Percentiles rank a stretch among this genome's conserved stretches.
Evolutionary conservation across 1,140 invertebrate species (phyloP).

Genomic region (Aphidius gifuensis): DNA sequence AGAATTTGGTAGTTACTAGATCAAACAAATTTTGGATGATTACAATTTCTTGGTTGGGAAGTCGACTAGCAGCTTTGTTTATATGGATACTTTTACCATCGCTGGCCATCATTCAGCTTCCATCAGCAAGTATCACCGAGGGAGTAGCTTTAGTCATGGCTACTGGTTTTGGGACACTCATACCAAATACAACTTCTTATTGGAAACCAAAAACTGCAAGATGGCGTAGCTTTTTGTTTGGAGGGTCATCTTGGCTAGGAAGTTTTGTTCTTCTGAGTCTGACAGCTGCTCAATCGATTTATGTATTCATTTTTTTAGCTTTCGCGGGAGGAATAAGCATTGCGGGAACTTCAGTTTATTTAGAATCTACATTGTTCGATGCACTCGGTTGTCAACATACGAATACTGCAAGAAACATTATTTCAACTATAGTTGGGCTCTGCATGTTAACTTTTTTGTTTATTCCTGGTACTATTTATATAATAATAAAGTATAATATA

Average conservation of each 20-base stretch:
- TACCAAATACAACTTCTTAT: constrained; percentile 29
- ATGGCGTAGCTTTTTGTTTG: constrained; percentile 32
- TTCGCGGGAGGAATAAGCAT: constrained; percentile 32
- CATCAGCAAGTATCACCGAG: constrained; percentile 11
- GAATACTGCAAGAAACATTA: constrained; percentile 24
- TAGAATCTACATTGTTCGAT: constrained; percentile 31
- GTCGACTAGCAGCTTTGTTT: constrained; percentile 32
- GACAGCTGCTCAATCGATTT: constrained; percentile 1
- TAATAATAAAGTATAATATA: constrained; percentile 16
- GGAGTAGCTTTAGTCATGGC: constrained; percentile 27
- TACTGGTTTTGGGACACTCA: constrained; percentile 31
- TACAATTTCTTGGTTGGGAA: constrained; percentile 29
- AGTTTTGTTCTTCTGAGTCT: constrained; percentile 33
- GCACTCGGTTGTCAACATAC: constrained; percentile 23
- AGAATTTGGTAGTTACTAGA: constrained; percentile 30
- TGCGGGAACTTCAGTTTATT: constrained; percentile 28
- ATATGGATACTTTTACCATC: constrained; percentile 40
- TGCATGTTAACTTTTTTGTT: constrained; percentile 27
- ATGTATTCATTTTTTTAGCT: constrained; percentile 23
- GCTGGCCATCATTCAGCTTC: constrained; percentile 25
- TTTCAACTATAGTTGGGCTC: constrained; percentile 27
- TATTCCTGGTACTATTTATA: neutral
- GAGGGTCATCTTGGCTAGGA: constrained; percentile 30
- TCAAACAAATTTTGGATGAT: constrained; percentile 36
- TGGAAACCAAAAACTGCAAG: constrained; percentile 29